Base-by-base conservation (phyloP, 2,888 invertebrate genomes). In the Chaitophorus viminalis region DNA sequence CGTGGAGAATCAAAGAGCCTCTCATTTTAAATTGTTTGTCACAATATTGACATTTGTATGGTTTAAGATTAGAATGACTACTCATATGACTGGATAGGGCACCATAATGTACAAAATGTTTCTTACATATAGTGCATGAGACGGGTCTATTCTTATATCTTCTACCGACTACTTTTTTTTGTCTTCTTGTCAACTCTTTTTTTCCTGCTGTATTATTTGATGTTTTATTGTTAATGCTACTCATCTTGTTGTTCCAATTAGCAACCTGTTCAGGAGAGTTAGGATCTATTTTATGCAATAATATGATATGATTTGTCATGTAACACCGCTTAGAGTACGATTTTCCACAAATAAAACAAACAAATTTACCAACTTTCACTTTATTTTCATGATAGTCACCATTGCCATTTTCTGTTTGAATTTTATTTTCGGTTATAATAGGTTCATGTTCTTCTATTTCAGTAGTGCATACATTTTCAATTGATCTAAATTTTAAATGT, bases 31-130 rank as follows among this genome's bases (percentile, higher is more conserved):
- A 87, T 18, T 4, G n/a, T 25, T 11, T 74, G 14, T n/a, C 3
- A 29, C 87, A 87, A 46, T 65, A 65, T 25, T 31, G 39, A 74
- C 87, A 87, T 75, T 74, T 39, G 4, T 74, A 74, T 14, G 29
- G 79, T 31, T 29, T 75, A 54, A 0, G 0, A 31, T 11, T 2
- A 0, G n/a, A n/a, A 78, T 87, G 87, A 65, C 17, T 9, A 11
- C 0, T 21, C 74, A 87, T 81, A 31, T 87, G 87, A 65, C 36
- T 81, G 8, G 36, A 29, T n/a, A 87, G 25, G 0, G 79, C 39
- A 60, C 54, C 72, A 4, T 3, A 3, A 86, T 77, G 36, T 70
- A 3, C 60, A 60, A 79, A 87, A 11, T 72, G 17, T 74, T 75
- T 74, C 2, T 81, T 72, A 39, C 87, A 87, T 31, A 74, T 39